These are phyloP conservation scores for Pagetopsis macropterus DNA, from an alignment of 2,797 vertebrate genomes.

Conservation along the genomic window DNA sequence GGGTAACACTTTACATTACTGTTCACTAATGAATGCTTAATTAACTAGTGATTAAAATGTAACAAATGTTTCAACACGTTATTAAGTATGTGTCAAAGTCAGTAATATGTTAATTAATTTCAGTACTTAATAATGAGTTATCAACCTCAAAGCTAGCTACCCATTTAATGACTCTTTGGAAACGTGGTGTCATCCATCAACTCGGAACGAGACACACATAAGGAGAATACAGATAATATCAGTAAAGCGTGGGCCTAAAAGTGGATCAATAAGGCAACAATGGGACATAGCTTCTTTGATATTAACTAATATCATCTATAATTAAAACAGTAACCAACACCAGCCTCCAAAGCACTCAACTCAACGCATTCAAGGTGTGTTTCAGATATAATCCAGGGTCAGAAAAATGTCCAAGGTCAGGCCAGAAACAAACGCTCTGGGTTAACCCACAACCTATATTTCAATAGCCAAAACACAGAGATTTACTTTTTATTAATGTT, in stretches of 20 bases:
- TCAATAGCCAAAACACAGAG: neutral
- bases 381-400: neutral
- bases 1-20: conserved; percentile 36
- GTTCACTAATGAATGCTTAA: conserved; percentile 55
- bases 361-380: neutral
- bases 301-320: neutral
- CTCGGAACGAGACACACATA: conserved; percentile 28
- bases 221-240: conserved; percentile 8
- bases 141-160: conserved; percentile 40
- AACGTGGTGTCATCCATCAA: conserved; percentile 57
- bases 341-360: neutral
- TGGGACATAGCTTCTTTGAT: neutral
- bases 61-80: conserved; percentile 65
- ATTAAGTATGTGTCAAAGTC: conserved; percentile 69
- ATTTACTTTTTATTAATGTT: neutral
- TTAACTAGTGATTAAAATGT: conserved; percentile 62
- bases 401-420: neutral
- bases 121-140: conserved; percentile 62
- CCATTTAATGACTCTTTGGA: conserved; percentile 54
- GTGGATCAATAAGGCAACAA: neutral
- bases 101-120: conserved; percentile 63
- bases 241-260: conserved; percentile 11
- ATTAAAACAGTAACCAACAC: neutral
- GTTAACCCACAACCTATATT: neutral
- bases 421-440: neutral